Evolutionary conservation across 64 coral and sea anemone genomes (phyloP).

Genomic region (Trachythela sp.): DNA sequence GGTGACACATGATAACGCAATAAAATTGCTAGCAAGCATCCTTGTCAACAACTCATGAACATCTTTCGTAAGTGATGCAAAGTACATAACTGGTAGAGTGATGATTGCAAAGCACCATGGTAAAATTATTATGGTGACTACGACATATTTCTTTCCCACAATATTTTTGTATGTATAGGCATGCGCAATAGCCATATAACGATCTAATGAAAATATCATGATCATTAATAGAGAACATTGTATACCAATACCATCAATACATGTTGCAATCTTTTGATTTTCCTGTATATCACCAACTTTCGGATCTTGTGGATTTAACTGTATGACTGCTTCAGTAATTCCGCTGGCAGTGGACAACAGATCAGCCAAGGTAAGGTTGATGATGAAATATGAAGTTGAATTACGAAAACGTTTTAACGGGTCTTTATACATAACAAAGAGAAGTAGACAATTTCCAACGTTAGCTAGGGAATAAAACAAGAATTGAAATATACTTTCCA

Average conservation of each 20-base stretch:
- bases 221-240: neutral
- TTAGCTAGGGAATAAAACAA: neutral
- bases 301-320: neutral
- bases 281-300: neutral
- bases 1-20: neutral
- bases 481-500: neutral
- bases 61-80: neutral
- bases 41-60: neutral
- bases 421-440: neutral
- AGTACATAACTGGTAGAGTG: neutral
- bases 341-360: neutral
- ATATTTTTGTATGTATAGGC: neutral
- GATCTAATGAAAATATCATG: conserved; percentile 16
- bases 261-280: neutral
- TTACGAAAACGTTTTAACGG: conserved; percentile 22
- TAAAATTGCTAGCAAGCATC: neutral
- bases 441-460: neutral
- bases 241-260: neutral
- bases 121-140: neutral
- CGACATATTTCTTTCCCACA: neutral
- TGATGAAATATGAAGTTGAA: conserved; percentile 18
- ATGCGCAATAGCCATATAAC: neutral
- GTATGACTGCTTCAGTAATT: neutral
- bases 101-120: neutral
- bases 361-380: neutral